Conservation (phyloP, 2,113 vertebrate genomes). For the Pygoscelis antarcticus region DNA sequence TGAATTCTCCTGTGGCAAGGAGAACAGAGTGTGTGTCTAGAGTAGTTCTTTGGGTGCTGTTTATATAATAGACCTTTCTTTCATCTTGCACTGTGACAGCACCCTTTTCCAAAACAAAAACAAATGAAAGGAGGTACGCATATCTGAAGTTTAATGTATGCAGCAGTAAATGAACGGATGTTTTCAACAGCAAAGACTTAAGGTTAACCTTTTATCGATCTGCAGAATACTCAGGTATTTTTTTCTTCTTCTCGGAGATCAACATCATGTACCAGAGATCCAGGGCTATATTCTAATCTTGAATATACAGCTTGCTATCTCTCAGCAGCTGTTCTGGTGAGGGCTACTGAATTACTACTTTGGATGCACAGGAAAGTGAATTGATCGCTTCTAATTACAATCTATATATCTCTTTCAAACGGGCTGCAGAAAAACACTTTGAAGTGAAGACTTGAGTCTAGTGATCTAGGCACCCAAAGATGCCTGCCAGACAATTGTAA, state of each 20-base stretch:
- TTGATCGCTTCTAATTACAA: background rate
- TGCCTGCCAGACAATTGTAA: background rate
- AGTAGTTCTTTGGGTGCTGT: background rate
- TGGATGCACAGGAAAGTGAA: background rate
- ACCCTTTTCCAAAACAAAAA: background rate
- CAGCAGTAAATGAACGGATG: background rate
- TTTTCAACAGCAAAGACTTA: background rate
- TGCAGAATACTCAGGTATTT: background rate
- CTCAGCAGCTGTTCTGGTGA: background rate
- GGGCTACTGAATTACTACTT: background rate
- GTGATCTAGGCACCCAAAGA: background rate
- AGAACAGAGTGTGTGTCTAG: background rate
- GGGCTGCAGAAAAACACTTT: background rate
- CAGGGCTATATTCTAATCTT: background rate
- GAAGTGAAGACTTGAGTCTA: background rate
- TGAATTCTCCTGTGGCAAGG: background rate
- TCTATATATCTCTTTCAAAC: background rate
- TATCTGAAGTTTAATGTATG: background rate
- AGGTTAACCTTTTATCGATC: background rate
- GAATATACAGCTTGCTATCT: background rate
- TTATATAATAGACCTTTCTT: background rate
- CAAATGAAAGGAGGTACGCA: background rate
- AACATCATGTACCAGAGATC: background rate
- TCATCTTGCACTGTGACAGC: background rate
- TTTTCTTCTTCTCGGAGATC: background rate